A percentile compares a stretch with the other conserved stretches of the same genome.
phyloP scores from a whole-genome alignment of 2,113 vertebrate species.

The Ellobius talpinus region DNA sequence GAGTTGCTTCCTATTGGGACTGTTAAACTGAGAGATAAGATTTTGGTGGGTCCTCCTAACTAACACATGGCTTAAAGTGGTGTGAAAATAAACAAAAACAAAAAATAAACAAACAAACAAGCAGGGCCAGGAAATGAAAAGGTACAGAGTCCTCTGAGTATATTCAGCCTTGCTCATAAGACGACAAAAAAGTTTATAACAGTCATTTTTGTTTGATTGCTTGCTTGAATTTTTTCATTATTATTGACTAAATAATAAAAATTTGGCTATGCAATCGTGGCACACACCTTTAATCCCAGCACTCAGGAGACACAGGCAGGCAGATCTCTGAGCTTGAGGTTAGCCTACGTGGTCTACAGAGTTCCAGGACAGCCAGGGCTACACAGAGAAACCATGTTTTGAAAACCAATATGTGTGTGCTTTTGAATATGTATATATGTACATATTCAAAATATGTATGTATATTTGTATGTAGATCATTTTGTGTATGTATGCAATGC shows the following conservation, averaged over 20 bases:
- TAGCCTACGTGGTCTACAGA: not conserved
- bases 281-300: not conserved
- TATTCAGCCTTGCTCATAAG: not conserved
- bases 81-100: not conserved
- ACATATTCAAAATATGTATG: too few species aligned
- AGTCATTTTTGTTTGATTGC: not conserved
- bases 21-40: not conserved
- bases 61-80: constrained; percentile 4
- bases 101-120: not conserved
- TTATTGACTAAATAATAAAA: not conserved
- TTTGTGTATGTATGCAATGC: not conserved
- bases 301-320: not conserved
- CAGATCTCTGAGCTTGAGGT: not conserved
- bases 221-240: not conserved
- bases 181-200: constrained; percentile 2
- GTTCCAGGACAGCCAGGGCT: not conserved
- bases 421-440: too few species aligned
- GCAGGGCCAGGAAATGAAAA: not conserved
- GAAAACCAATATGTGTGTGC: too few species aligned
- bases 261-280: not conserved
- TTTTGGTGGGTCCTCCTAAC: not conserved
- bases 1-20: not conserved
- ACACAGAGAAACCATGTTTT: not conserved
- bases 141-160: not conserved
- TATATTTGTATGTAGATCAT: too few species aligned